These are phyloP conservation scores for Prunella himalayana DNA, from an alignment of 2,113 vertebrate genomes.

Conservation along the genomic window DNA sequence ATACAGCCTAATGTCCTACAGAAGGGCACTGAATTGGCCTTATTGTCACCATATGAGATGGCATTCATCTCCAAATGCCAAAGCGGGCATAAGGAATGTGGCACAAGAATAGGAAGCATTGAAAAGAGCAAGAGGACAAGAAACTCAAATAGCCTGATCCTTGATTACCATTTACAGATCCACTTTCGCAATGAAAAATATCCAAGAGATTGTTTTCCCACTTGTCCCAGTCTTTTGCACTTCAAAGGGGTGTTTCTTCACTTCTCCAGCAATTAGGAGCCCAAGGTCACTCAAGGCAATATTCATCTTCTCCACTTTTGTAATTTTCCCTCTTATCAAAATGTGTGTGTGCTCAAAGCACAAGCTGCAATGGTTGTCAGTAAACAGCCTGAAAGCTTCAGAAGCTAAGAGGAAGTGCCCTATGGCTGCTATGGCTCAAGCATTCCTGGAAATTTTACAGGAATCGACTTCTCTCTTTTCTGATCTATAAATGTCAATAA, in stretches of 20 bases:
- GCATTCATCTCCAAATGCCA: conserved; percentile 58
- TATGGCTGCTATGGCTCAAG: not conserved
- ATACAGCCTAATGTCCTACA: not conserved
- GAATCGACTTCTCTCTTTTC: not conserved
- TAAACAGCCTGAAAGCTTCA: not conserved
- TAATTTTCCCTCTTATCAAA: conserved; percentile 2
- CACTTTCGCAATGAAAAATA: conserved; percentile 24
- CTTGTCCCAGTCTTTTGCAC: not conserved
- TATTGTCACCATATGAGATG: conserved; percentile 43
- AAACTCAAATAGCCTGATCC: not conserved
- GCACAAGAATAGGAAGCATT: conserved; percentile 23
- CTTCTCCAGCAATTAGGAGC: conserved; percentile 17
- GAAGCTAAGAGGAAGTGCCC: not conserved
- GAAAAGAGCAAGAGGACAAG: not conserved
- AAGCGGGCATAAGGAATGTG: not conserved
- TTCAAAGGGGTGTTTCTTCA: conserved; percentile 28
- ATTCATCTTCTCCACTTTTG: not conserved
- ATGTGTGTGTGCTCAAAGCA: not conserved
- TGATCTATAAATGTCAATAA: not conserved
- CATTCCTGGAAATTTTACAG: not conserved
- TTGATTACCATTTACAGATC: conserved; percentile 29
- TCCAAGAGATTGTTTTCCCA: conserved; percentile 9
- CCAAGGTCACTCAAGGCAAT: conserved; percentile 38
- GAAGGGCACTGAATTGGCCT: conserved; percentile 32
- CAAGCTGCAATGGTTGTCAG: not conserved